A percentile compares a stretch with the other conserved stretches of the same genome.
These are phyloP conservation scores for Neodontobutis hainanensis DNA, from an alignment of 2,113 vertebrate species.

Conservation along the genomic window DNA sequence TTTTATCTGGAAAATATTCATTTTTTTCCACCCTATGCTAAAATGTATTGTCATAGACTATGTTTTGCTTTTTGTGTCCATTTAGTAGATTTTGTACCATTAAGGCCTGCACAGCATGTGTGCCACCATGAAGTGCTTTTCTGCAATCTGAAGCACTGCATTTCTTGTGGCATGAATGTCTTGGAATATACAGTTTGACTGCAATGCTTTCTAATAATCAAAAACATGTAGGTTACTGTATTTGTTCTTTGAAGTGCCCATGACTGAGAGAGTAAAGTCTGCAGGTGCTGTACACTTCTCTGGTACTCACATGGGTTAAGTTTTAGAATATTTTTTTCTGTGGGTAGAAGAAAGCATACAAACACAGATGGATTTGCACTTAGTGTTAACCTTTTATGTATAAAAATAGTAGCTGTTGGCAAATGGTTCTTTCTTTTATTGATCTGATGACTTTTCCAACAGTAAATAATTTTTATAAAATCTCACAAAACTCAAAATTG, in stretches of 20 bases:
- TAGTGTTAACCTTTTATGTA: too few relatives aligned
- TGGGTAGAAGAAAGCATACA: too few relatives aligned
- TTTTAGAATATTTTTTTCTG: too few relatives aligned
- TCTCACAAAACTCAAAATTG: too few relatives aligned
- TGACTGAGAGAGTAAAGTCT: too few relatives aligned
- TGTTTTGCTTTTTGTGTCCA: constrained; percentile 18
- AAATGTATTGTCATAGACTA: not conserved
- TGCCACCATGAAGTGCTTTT: constrained; percentile 44
- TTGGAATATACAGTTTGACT: constrained; percentile 38
- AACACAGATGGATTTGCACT: too few relatives aligned
- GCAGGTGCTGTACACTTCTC: too few relatives aligned
- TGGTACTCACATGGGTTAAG: too few relatives aligned
- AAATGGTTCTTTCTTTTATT: too few relatives aligned
- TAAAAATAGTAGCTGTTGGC: too few relatives aligned
- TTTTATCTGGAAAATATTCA: constrained; percentile 34
- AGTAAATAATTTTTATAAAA: too few relatives aligned
- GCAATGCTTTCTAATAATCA: constrained; percentile 13
- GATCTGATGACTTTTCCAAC: too few relatives aligned
- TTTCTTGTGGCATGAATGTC: constrained; percentile 52
- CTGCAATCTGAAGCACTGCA: constrained; percentile 45
- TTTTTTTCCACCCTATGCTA: constrained; percentile 26
- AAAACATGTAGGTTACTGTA: constrained; percentile 40
- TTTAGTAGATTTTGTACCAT: constrained; percentile 32
- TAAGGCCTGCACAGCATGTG: constrained; percentile 17
- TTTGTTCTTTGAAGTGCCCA: constrained; percentile 11